phyloP scores from a whole-genome alignment of 2,797 vertebrate species.

The Myotis daubentonii region DNA sequence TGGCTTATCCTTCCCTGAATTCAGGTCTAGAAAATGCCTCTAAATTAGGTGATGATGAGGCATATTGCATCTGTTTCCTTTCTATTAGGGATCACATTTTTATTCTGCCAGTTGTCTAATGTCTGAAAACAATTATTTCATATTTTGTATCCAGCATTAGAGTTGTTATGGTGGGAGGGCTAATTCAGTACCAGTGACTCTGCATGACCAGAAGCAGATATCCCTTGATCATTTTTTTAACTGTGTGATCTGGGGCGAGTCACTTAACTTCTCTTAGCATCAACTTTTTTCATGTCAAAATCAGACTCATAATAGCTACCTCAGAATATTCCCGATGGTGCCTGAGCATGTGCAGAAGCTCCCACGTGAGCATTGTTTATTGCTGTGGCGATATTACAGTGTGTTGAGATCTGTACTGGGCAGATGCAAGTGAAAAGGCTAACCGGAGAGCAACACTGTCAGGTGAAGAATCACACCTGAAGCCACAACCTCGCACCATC shows the following conservation, averaged over 20 bases:
- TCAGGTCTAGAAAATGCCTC: neutral
- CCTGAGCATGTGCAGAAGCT: neutral
- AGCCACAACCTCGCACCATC: neutral
- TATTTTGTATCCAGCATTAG: neutral
- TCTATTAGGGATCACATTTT: neutral
- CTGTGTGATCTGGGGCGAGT: slow-evolving; percentile 1
- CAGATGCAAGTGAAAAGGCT: neutral
- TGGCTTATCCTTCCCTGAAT: neutral
- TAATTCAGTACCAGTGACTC: neutral
- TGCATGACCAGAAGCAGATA: neutral
- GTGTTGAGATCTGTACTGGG: neutral
- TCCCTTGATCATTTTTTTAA: neutral
- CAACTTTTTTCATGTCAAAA: neutral
- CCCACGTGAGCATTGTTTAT: neutral
- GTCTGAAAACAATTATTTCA: neutral
- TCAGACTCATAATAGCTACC: neutral
- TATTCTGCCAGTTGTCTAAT: neutral
- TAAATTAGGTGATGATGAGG: neutral
- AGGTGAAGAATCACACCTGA: neutral
- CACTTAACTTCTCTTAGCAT: neutral
- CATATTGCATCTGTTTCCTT: neutral
- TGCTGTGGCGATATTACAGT: neutral
- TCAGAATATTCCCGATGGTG: neutral
- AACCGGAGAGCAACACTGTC: neutral
- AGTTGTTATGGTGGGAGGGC: neutral